Base-by-base conservation (phyloP, 1,140 invertebrate genomes). In the Drosophila obscura region DNA sequence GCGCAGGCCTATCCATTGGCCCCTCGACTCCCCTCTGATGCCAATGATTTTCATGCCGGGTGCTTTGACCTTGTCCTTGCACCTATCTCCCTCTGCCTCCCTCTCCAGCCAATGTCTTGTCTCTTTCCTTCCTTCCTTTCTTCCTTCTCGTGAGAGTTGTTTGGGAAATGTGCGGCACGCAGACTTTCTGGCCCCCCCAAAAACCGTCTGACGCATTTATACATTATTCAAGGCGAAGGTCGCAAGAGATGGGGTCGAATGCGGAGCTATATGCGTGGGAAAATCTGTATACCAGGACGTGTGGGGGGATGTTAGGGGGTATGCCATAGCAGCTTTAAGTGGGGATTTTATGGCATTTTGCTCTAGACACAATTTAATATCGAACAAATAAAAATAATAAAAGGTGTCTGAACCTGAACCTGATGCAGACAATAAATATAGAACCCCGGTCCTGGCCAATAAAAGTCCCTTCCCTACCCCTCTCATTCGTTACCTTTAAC, bases 11-110 rank as follows among this genome's bases (percentile, higher is more conserved):
- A 77, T 62, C 43, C 56, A 60, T 65, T 48, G 35, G 60, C 67
- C n/a, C 0, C 11, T 8, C 19, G 6, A 7, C 7, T 19, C 13
- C 16, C 5, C 9, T 26, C 16, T 0, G 4, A 0, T 41, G 16
- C 13, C 53, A 35, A 61, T 50, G 61, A 75, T 79, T 39, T 39
- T 39, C 35, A 39, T 82, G 73, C 74, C 68, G 81, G 87, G 85
- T 87, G 85, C 87, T 85, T 87, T 90, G 85, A 90, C 85, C 85
- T 90, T 87, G 87, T 68, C 79, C 79, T 81, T 72, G 75, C 77
- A 67, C 73, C 50, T 72, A 59, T 58, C 57, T 46, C 26, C 8
- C 35, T 16, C 19, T 9, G 11, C 9, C 15, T 19, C 73, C 63
- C 24, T 16, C 19, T 58, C 16, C 57, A 6, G 4, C 11, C 55